Evolutionary conservation across 1,140 invertebrate species (phyloP).

Genomic region (Tribolium castaneum): DNA sequence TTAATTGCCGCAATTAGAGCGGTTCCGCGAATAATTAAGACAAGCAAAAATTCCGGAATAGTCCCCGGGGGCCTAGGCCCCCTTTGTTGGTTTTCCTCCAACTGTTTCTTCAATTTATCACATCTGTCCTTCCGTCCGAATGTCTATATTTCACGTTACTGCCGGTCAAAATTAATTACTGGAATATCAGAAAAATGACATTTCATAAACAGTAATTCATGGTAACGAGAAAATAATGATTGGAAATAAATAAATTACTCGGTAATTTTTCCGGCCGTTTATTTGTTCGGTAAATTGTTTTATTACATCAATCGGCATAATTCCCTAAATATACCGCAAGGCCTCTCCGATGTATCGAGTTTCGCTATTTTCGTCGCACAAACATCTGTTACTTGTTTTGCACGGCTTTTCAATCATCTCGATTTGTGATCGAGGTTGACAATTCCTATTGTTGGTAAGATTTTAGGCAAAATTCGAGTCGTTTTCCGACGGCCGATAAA

Average conservation of each 20-base stretch:
- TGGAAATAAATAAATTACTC: slow-evolving; percentile 37
- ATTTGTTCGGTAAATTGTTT: slow-evolving; percentile 23
- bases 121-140: not conserved
- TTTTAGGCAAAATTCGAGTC: not conserved
- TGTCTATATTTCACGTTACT: not conserved
- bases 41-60: not conserved
- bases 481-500: slow-evolving; percentile 21
- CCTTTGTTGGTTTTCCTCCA: not conserved
- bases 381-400: not conserved
- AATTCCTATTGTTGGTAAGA: not conserved
- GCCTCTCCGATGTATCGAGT: not conserved
- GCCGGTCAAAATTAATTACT: not conserved
- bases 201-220: slow-evolving; percentile 23
- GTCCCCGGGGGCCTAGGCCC: not conserved
- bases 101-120: not conserved
- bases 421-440: not conserved
- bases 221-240: slow-evolving; percentile 39
- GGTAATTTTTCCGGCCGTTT: slow-evolving; percentile 5
- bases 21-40: not conserved
- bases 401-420: not conserved
- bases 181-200: not conserved
- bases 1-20: no score
- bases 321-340: not conserved
- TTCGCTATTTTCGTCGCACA: not conserved
- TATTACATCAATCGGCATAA: slow-evolving; percentile 10